phyloP scores from a whole-genome alignment of 1,140 invertebrate species.

The Nasonia longicornis region DNA sequence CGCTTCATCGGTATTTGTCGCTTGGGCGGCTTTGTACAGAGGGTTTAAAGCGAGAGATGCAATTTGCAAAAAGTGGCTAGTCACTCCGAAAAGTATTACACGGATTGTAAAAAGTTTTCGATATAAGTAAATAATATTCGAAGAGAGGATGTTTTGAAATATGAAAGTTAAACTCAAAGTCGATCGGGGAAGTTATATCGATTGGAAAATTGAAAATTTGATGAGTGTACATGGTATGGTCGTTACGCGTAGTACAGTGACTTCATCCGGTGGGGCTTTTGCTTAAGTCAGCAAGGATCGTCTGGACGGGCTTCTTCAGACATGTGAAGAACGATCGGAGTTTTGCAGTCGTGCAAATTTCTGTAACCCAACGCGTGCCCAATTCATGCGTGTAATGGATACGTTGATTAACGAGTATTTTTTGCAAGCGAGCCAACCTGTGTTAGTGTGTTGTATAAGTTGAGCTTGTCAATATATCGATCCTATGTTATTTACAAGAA shows the following conservation, averaged over 20 bases:
- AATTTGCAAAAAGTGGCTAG: no score
- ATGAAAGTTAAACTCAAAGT: not conserved
- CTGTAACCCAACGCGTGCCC: not conserved
- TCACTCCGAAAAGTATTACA: no score
- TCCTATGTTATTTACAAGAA: no score
- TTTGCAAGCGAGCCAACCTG: no score
- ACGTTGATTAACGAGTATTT: not conserved
- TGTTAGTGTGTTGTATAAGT: no score
- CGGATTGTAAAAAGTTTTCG: no score
- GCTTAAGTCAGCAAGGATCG: conserved; percentile 17
- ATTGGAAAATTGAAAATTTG: conserved; percentile 14
- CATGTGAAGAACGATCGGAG: conserved; percentile 12
- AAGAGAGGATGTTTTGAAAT: not conserved
- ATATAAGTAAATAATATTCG: not conserved
- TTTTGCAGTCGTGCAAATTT: conserved; percentile 21
- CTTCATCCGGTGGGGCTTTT: not conserved
- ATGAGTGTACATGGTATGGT: not conserved
- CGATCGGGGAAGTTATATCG: not conserved
- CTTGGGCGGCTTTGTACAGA: not conserved
- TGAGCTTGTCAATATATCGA: no score
- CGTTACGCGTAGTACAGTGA: not conserved
- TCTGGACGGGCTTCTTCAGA: conserved; percentile 18
- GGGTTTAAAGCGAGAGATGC: no score
- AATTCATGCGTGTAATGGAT: not conserved
- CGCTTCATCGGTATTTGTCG: not conserved